Percentiles rank a stretch among this genome's conserved stretches.
phyloP scores from a whole-genome alignment of 1,140 invertebrate species.

The Philopotamus ludificatus region DNA sequence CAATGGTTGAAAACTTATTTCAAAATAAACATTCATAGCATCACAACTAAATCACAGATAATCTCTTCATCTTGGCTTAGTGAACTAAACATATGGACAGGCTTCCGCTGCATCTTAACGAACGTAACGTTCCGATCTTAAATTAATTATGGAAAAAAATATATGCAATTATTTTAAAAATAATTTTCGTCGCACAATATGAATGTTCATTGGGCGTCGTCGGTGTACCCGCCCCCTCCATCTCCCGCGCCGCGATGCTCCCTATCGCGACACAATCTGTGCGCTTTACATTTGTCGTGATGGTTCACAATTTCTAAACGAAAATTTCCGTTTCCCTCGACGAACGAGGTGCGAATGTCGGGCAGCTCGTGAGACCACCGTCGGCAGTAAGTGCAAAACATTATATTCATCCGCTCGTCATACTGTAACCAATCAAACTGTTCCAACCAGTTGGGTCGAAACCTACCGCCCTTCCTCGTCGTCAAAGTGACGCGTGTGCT shows the following conservation, averaged over 20 bases:
- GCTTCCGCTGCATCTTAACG: too few relatives aligned
- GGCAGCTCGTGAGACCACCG: slow-evolving; percentile 69
- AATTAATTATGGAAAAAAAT: background rate
- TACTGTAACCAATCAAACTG: slow-evolving; percentile 69
- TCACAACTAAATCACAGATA: slow-evolving; percentile 25
- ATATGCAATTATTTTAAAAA: background rate
- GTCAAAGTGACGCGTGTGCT: slow-evolving; percentile 34
- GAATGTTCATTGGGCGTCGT: slow-evolving; percentile 15
- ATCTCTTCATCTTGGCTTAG: slow-evolving; percentile 13
- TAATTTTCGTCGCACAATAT: background rate
- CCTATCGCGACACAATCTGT: slow-evolving; percentile 60
- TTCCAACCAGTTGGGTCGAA: slow-evolving; percentile 64
- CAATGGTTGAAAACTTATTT: background rate
- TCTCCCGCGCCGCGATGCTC: slow-evolving; percentile 44
- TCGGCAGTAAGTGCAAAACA: slow-evolving; percentile 71
- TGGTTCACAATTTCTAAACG: slow-evolving; percentile 74
- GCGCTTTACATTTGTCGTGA: slow-evolving; percentile 75
- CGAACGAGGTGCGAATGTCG: slow-evolving; percentile 70
- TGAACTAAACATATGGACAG: too few relatives aligned
- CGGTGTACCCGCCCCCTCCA: slow-evolving; percentile 3
- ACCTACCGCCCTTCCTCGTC: slow-evolving; percentile 61
- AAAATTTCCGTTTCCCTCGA: slow-evolving; percentile 73
- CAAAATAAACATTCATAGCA: slow-evolving; percentile 3
- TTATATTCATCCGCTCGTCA: slow-evolving; percentile 64
- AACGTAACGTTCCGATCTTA: too few relatives aligned